These are phyloP conservation scores for Galerucella nymphaeae DNA, from an alignment of 2,888 invertebrate species.

Conservation along the genomic window DNA sequence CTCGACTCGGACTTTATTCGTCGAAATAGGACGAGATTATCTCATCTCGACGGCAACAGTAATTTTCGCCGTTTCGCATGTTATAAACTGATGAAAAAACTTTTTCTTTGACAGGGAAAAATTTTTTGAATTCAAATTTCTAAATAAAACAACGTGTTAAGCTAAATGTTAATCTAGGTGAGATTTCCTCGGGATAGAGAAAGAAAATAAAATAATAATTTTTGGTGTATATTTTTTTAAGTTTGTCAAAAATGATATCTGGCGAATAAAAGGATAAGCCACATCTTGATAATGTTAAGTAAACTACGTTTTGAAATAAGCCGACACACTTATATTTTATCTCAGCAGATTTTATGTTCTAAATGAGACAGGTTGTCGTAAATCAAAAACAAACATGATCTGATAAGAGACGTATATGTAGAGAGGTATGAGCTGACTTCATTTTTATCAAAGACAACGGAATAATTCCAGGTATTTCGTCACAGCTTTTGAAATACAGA, in stretches of 20 bases:
- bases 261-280: constrained; percentile 52
- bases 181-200: constrained; percentile 8
- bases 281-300: constrained; percentile 50
- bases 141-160: background rate
- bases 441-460: constrained; percentile 38
- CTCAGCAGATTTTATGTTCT: constrained; percentile 61
- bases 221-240: constrained; percentile 42
- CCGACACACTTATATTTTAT: constrained; percentile 54
- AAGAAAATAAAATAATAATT: constrained; percentile 38
- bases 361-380: constrained; percentile 53
- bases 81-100: too few relatives aligned
- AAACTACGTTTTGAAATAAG: constrained; percentile 49
- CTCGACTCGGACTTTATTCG: too few relatives aligned
- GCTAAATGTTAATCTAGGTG: background rate
- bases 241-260: constrained; percentile 49
- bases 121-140: background rate
- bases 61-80: too few relatives aligned
- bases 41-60: too few relatives aligned
- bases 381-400: constrained; percentile 52
- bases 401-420: constrained; percentile 43
- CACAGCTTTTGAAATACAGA: constrained; percentile 7
- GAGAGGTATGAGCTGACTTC: constrained; percentile 26
- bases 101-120: too few relatives aligned
- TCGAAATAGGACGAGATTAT: too few relatives aligned
- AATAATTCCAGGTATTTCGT: constrained; percentile 27